Conservation (phyloP, 1,140 invertebrate genomes). For the Chlorops oryzae region DNA sequence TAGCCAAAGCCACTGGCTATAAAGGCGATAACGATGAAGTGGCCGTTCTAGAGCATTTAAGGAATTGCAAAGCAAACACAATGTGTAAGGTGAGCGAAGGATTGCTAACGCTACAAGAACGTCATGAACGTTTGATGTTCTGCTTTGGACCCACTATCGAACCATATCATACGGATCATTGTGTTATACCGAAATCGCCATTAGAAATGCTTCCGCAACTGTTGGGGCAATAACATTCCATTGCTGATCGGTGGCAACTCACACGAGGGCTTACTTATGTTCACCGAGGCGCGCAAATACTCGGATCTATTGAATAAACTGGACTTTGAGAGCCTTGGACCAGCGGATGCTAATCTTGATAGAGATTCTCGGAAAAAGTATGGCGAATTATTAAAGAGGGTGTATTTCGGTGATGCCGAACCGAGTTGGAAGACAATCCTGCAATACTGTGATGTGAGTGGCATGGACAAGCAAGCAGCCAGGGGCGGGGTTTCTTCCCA, state of each 20-base stretch:
- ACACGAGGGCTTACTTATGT: constrained; percentile 46
- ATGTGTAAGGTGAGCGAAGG: constrained; percentile 50
- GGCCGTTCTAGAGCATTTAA: constrained; percentile 27
- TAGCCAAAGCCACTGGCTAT: constrained; percentile 39
- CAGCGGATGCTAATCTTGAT: constrained; percentile 30
- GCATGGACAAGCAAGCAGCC: too few species aligned
- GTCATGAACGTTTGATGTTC: constrained; percentile 34
- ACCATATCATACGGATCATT: constrained; percentile 30
- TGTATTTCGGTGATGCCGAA: constrained; percentile 32
- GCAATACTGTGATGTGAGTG: constrained; percentile 42
- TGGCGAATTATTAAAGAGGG: constrained; percentile 22
- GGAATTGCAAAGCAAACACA: constrained; percentile 46
- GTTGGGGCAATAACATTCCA: constrained; percentile 47
- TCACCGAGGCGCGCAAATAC: constrained; percentile 34
- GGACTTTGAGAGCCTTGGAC: constrained; percentile 31
- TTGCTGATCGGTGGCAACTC: constrained; percentile 46
- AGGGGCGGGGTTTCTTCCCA: too few species aligned
- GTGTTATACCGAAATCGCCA: constrained; percentile 39
- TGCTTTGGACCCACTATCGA: constrained; percentile 45
- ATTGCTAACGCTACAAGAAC: constrained; percentile 36
- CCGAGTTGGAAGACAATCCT: constrained; percentile 29
- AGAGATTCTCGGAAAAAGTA: constrained; percentile 29
- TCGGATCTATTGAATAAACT: constrained; percentile 30
- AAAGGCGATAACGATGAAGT: constrained; percentile 29
- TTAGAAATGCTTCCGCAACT: constrained; percentile 41